Conservation (phyloP, 2,888 invertebrate species). For the Plagiodera versicolora region DNA sequence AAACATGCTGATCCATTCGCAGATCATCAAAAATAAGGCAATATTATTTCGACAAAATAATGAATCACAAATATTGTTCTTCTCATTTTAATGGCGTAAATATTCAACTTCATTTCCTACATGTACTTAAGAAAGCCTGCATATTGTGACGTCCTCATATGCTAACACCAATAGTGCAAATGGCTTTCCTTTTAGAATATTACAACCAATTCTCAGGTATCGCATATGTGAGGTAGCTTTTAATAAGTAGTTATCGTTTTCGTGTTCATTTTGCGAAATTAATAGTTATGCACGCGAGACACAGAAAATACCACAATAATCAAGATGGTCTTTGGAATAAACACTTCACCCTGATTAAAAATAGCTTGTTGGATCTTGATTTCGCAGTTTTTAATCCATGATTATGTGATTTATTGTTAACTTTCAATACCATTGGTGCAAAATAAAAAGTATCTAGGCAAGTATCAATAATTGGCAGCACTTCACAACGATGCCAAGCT, state of each 20-base stretch:
- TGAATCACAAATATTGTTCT: no score
- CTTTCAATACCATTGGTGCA: no score
- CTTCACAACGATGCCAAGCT: no score
- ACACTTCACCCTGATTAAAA: conserved; percentile 27
- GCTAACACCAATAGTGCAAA: conserved; percentile 16
- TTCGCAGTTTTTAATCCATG: no score
- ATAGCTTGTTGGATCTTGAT: conserved; percentile 14
- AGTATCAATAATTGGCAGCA: no score
- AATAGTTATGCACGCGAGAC: conserved; percentile 21
- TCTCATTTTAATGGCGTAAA: no score
- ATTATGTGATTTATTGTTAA: no score
- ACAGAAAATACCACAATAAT: conserved; percentile 29
- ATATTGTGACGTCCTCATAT: neutral
- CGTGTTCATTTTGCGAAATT: conserved; percentile 18
- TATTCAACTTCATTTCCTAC: no score
- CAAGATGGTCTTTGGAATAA: conserved; percentile 25
- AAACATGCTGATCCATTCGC: no score
- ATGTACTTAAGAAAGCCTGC: neutral
- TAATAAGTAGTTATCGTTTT: conserved; percentile 16
- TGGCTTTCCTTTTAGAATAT: conserved; percentile 29
- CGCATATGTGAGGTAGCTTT: conserved; percentile 14
- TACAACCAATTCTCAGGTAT: conserved; percentile 22
- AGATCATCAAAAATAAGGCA: no score
- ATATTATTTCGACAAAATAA: no score
- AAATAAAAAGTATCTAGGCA: no score